Percentiles rank a stretch among this genome's conserved stretches.
Evolutionary conservation across 2,888 invertebrate species (phyloP).

Genomic region (Rhogogaster chlorosoma): DNA sequence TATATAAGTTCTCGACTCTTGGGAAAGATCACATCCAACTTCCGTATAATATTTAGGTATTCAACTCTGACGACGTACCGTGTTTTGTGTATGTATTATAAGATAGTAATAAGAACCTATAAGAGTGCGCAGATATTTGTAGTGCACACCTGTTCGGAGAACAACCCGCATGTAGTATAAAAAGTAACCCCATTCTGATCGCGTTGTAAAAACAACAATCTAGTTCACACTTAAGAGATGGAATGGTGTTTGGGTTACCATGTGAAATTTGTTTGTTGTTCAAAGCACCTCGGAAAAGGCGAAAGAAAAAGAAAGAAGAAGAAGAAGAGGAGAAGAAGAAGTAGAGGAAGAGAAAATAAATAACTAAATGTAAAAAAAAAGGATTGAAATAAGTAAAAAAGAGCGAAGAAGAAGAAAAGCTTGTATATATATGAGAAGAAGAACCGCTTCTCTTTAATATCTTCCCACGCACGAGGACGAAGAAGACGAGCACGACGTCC

Average conservation of each 20-base stretch:
- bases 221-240: not conserved
- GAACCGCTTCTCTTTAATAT: not conserved
- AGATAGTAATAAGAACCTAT: not conserved
- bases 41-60: constrained; percentile 1
- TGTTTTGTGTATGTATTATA: not conserved
- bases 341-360: not conserved
- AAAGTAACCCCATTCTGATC: constrained; percentile 11
- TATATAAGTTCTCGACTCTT: not conserved
- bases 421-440: not conserved
- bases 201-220: constrained; percentile 10
- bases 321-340: not conserved
- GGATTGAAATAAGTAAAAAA: constrained; percentile 7
- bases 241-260: not conserved
- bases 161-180: not conserved
- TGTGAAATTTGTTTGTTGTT: constrained; percentile 23
- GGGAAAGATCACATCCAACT: not conserved
- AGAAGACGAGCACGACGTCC: not conserved
- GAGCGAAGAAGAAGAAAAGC: not conserved
- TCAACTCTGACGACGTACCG: not conserved
- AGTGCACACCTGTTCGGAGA: not conserved
- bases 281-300: not conserved
- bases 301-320: not conserved
- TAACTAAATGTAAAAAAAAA: constrained; percentile 28
- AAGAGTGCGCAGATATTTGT: not conserved
- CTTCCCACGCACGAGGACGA: constrained; percentile 8